Evolutionary conservation across 1,140 invertebrate species (phyloP), one percentile per base, ranked within the genome.

Genomic region (Spodoptera litura): DNA sequence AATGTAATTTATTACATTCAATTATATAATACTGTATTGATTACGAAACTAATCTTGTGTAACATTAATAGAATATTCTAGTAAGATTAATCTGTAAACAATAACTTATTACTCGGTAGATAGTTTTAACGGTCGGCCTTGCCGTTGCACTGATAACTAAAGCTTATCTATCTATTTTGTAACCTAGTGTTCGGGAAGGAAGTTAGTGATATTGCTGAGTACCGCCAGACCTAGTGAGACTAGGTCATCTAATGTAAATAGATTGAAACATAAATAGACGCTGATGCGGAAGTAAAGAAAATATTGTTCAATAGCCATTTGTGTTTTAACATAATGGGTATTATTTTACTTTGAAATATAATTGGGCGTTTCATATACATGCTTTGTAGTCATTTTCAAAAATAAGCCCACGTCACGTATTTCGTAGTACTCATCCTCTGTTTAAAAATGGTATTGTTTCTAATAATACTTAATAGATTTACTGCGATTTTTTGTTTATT

Each of bases 41-140:
- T 70, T 52, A 70, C 25, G 49, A 52, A 70, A 70, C 27, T 70
- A 52, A 70, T 70, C 20, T 52, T 52, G 25, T n/a, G 25, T 52
- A 13, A 52, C 44, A 44, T 10, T 31, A 31, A 31, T 31, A 70
- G 49, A 70, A 53, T 70, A 70, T 13, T 70, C 20, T 70, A n/a
- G 15, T 70, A 52, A 27, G 15, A 1, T 13, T 70, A 70, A 70
- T 53, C 64, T 68, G 20, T 68, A 52, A 52, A 70, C 66, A 53
- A 52, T 52, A 31, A 53, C 49, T 49, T 15, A 35, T 49, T 52
- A 68, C 4, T 25, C 59, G 13, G 59, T 62, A 27, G 59, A 62
- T 38, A 62, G 31, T 62, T 44, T 62, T 61, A 51, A 52, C 38
- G 15, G 13, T 2, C 49, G 66, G 15, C 66, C 66, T 70, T 70